Conservation (phyloP, 2,113 vertebrate species). For the Coryphaenoides rupestris region DNA sequence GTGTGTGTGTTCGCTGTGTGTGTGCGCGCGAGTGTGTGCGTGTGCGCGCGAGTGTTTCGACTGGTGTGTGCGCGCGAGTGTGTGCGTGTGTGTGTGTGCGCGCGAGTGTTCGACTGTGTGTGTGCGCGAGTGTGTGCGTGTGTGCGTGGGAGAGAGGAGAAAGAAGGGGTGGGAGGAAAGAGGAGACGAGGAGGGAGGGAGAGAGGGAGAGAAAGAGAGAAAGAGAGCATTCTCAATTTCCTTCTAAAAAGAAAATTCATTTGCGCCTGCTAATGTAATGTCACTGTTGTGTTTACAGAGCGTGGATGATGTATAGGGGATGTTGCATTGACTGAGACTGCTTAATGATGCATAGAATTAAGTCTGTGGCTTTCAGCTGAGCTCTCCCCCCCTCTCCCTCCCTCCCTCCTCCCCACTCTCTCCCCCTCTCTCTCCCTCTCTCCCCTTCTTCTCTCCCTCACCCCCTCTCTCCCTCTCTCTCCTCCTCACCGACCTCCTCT, state of each 20-base stretch:
- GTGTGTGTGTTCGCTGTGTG: slow-evolving; percentile 20
- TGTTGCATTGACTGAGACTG: slow-evolving; percentile 94
- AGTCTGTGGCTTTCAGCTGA: slow-evolving; percentile 96
- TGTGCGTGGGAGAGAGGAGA: slow-evolving; percentile 8
- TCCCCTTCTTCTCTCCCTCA: slow-evolving; percentile 24
- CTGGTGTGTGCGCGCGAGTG: slow-evolving; percentile 23
- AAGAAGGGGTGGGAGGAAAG: slow-evolving; percentile 35
- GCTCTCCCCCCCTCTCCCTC: slow-evolving; percentile 77
- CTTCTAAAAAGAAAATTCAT: slow-evolving; percentile 98
- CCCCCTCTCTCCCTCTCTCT: slow-evolving; percentile 7
- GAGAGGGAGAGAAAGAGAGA: slow-evolving; percentile 66
- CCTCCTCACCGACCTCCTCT: too few relatives aligned
- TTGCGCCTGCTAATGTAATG: slow-evolving; percentile 97
- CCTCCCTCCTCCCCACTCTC: slow-evolving; percentile 35
- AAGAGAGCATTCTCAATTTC: slow-evolving; percentile 92
- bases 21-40: slow-evolving; percentile 12
- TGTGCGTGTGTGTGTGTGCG: slow-evolving; percentile 2
- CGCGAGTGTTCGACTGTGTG: slow-evolving; percentile 3
- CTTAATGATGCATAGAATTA: slow-evolving; percentile 99
- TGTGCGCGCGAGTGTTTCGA: neutral
- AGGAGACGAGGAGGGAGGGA: slow-evolving; percentile 68
- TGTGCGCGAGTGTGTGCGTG: slow-evolving; percentile 28
- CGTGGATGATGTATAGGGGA: slow-evolving; percentile 98
- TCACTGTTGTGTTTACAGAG: slow-evolving; percentile 96
- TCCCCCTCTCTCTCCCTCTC: slow-evolving; percentile 30